Evolutionary conservation across 2,113 vertebrate genomes (phyloP).

Genomic region (Strigops habroptila): DNA sequence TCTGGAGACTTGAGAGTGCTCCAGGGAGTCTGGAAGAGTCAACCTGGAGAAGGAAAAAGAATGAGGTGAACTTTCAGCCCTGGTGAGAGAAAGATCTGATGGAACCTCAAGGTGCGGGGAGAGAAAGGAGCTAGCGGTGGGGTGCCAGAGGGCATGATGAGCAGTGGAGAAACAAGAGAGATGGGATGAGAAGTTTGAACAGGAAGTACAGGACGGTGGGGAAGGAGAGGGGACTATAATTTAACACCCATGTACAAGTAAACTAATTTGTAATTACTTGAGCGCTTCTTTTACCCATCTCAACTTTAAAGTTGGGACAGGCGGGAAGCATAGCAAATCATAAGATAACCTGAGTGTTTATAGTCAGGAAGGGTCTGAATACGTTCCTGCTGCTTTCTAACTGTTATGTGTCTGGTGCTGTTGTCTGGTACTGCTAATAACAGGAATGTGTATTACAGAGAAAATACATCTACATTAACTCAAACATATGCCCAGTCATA

Average conservation of each 20-base stretch:
- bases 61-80: not conserved
- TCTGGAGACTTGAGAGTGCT: not conserved
- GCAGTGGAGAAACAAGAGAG: not conserved
- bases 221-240: not conserved
- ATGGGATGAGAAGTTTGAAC: not conserved
- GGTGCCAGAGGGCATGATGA: not conserved
- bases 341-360: not conserved
- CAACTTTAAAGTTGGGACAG: not conserved
- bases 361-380: not conserved
- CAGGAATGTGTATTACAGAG: not conserved
- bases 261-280: not conserved
- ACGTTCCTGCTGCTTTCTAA: not conserved
- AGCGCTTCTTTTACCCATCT: not conserved
- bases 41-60: not conserved
- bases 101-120: not conserved
- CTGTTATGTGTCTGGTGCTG: not conserved
- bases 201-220: not conserved
- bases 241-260: not conserved
- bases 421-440: not conserved
- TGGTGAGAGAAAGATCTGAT: not conserved
- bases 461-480: not conserved
- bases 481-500: not conserved
- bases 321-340: not conserved
- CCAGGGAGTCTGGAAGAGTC: not conserved
- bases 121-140: not conserved